phyloP scores from a whole-genome alignment of 37 sponge, comb jelly and placozoan genomes.

The Bolinopsis microptera region DNA sequence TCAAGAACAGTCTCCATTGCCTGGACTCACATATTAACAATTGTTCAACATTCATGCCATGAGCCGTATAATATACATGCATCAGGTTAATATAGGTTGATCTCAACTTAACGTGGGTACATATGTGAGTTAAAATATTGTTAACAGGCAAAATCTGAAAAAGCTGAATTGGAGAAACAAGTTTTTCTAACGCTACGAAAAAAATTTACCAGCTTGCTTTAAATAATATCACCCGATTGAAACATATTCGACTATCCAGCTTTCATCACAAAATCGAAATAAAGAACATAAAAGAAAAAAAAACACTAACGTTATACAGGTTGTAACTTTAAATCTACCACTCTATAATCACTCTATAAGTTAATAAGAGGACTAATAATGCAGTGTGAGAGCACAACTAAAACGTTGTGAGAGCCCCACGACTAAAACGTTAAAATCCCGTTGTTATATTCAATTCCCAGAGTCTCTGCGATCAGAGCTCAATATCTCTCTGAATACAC shows the following conservation, averaged over 20 bases:
- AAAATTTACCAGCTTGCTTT: neutral
- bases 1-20: too few relatives aligned
- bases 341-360: too few relatives aligned
- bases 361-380: neutral
- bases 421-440: neutral
- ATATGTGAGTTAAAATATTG: too few relatives aligned
- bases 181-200: neutral
- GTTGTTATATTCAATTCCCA: neutral
- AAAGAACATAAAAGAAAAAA: neutral
- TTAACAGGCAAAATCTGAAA: neutral
- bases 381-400: neutral
- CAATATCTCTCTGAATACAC: constrained; percentile 9
- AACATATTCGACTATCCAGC: too few relatives aligned
- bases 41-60: neutral
- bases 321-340: neutral
- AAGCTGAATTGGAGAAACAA: neutral
- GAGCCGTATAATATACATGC: neutral
- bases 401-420: too few relatives aligned
- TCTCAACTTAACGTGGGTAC: too few relatives aligned
- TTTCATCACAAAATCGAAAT: neutral
- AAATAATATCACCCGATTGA: too few relatives aligned
- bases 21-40: neutral
- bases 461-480: neutral
- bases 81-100: neutral
- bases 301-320: neutral